phyloP scores from a whole-genome alignment of 2,888 invertebrate genomes.

The Drosophila anomelani region DNA sequence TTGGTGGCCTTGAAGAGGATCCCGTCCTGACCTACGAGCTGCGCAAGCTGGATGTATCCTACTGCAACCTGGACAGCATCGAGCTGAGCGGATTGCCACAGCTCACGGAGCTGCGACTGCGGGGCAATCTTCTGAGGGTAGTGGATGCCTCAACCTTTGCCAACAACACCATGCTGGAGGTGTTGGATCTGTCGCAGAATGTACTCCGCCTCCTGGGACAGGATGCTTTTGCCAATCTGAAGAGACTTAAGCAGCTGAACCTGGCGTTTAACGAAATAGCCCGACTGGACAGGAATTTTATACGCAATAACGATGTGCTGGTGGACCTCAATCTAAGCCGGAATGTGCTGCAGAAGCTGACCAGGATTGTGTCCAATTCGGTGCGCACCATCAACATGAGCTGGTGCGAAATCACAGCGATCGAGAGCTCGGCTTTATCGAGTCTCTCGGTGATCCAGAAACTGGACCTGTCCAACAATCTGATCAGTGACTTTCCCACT shows the following conservation, averaged over 20 bases:
- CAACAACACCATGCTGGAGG: constrained; percentile 87
- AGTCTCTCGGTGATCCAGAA: constrained; percentile 87
- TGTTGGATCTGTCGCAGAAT: constrained; percentile 89
- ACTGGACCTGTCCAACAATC: constrained; percentile 89
- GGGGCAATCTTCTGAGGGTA: constrained; percentile 88
- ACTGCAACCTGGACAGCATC: constrained; percentile 87
- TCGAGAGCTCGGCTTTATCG: constrained; percentile 86
- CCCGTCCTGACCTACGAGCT: constrained; percentile 86
- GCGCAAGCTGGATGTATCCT: constrained; percentile 87
- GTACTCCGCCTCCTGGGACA: constrained; percentile 87
- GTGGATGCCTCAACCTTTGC: constrained; percentile 87
- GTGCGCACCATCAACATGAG: constrained; percentile 87
- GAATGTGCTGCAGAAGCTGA: constrained; percentile 87
- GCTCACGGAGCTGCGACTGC: constrained; percentile 86
- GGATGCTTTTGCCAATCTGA: constrained; percentile 87
- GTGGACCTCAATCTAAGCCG: constrained; percentile 88
- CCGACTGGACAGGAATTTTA: constrained; percentile 86
- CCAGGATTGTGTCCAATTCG: constrained; percentile 87
- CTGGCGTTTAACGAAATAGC: constrained; percentile 90
- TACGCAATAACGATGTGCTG: constrained; percentile 87
- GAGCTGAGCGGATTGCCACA: constrained; percentile 88
- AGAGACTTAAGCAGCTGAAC: constrained; percentile 87
- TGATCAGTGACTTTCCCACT: constrained; percentile 87
- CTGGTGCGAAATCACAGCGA: constrained; percentile 87
- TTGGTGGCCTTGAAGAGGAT: constrained; percentile 82